Conservation (phyloP, 2,797 vertebrate species). For the Myoxocephalus aenaeus region DNA sequence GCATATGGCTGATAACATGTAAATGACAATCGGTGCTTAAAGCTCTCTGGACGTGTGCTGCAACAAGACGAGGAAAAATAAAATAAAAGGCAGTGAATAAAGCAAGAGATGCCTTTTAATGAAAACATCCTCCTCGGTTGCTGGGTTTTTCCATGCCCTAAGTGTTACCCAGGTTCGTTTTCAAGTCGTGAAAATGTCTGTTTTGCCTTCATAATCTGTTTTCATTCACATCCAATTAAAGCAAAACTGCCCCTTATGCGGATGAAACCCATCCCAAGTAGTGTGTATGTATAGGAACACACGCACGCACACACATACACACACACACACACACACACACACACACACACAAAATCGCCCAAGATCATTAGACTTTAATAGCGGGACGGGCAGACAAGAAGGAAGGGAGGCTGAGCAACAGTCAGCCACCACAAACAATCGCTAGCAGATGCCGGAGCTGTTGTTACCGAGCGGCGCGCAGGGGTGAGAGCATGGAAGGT, state of each 20-base stretch:
- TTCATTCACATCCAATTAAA: constrained; percentile 31
- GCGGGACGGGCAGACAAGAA: constrained; percentile 82
- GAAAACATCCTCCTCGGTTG: constrained; percentile 2
- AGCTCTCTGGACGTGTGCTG: constrained; percentile 81
- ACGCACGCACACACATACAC: constrained; percentile 9
- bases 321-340: constrained; percentile 19
- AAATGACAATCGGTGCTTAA: constrained; percentile 82
- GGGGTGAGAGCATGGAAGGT: constrained; percentile 68
- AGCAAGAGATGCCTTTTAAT: constrained; percentile 23
- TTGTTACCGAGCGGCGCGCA: constrained; percentile 38
- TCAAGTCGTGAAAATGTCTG: constrained; percentile 33
- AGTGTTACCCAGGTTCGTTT: constrained; percentile 27
- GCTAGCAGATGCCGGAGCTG: constrained; percentile 69
- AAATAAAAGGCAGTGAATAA: neutral
- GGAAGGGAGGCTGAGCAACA: constrained; percentile 81
- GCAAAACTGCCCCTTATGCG: constrained; percentile 16
- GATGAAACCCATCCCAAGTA: constrained; percentile 13
- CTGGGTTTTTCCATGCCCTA: constrained; percentile 44
- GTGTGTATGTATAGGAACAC: constrained; percentile 1
- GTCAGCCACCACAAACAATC: constrained; percentile 71
- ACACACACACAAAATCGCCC: constrained; percentile 69
- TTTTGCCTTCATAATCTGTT: constrained; percentile 37
- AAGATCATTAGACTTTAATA: constrained; percentile 88
- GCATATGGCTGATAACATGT: constrained; percentile 90
- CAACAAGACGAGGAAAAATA: constrained; percentile 81